phyloP scores from a whole-genome alignment of 2,113 vertebrate genomes.

The Pygoscelis antarcticus region DNA sequence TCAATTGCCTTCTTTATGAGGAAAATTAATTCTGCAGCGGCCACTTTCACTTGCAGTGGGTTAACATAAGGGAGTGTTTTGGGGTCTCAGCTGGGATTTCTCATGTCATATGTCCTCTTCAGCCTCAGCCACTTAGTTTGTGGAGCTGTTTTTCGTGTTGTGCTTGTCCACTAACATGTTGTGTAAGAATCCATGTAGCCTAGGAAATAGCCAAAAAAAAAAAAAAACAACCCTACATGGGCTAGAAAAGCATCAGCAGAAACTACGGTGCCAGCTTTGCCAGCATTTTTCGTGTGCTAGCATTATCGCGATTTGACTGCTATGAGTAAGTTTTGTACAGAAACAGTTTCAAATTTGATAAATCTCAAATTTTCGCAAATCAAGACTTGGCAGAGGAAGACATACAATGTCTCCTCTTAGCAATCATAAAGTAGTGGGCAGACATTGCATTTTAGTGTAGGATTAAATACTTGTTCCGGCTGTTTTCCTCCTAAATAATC shows the following conservation, averaged over 20 bases:
- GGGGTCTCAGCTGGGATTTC: neutral
- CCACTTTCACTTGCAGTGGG: neutral
- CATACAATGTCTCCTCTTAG: neutral
- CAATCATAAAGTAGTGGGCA: conserved; percentile 25
- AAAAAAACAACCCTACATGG: neutral
- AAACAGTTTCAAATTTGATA: neutral
- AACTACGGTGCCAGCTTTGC: neutral
- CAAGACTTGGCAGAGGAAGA: neutral
- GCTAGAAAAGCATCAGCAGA: neutral
- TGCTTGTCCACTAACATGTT: neutral
- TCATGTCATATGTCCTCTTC: neutral
- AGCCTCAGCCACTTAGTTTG: neutral
- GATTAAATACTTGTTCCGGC: conserved; percentile 29
- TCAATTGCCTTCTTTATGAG: neutral
- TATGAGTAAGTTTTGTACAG: neutral
- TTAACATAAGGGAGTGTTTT: neutral
- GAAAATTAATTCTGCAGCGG: neutral
- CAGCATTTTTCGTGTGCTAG: neutral
- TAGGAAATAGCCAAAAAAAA: neutral
- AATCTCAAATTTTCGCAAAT: neutral
- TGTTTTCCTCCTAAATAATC: conserved; percentile 41
- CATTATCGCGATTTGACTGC: neutral
- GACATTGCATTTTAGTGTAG: neutral
- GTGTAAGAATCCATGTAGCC: neutral
- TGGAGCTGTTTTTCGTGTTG: neutral